Conservation (phyloP, 2,113 vertebrate species). For the Indicator indicator region DNA sequence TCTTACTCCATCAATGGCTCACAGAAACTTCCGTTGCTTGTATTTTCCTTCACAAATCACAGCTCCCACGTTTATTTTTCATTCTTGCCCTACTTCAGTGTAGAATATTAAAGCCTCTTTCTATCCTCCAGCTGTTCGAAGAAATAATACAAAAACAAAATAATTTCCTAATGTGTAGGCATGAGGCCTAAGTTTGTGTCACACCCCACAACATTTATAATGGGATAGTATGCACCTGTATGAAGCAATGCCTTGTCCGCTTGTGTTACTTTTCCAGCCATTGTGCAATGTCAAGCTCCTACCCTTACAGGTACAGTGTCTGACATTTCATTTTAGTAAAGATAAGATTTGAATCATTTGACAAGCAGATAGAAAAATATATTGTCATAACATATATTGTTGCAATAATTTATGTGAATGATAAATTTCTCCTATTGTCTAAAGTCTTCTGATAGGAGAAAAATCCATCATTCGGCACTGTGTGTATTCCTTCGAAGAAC, state of each 20-base stretch:
- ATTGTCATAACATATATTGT: not conserved
- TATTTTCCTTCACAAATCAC: not conserved
- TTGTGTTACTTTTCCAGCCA: not conserved
- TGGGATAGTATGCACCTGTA: not conserved
- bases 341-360: not conserved
- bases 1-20: not conserved
- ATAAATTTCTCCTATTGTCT: not conserved
- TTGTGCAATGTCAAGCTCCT: not conserved
- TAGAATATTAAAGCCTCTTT: not conserved
- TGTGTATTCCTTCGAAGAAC: not conserved
- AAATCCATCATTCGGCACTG: not conserved
- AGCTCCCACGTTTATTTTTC: not conserved
- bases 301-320: fast-evolving
- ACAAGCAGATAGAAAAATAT: not conserved
- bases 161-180: fast-evolving
- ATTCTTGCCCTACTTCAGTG: not conserved
- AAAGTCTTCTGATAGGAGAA: not conserved
- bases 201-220: not conserved
- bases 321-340: not conserved
- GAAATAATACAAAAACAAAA: not conserved
- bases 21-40: not conserved
- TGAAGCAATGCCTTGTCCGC: not conserved
- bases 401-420: not conserved
- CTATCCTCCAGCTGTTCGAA: not conserved
- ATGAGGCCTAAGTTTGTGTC: not conserved